Percentiles rank a stretch among this genome's conserved stretches.
Evolutionary conservation across 2,888 invertebrate species (phyloP).

Genomic region (Cryptus armator): DNA sequence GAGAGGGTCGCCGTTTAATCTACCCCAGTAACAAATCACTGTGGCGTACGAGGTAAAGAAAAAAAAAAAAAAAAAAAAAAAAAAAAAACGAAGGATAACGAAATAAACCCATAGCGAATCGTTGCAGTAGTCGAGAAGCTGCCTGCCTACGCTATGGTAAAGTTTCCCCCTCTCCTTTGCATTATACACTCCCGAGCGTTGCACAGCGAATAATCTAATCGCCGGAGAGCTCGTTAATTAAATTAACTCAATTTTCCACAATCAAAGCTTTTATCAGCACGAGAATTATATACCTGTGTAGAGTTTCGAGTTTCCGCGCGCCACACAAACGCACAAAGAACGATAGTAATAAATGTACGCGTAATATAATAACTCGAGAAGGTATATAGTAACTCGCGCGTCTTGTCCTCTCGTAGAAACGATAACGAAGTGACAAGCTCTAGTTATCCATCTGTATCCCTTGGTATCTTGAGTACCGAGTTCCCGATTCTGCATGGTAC

Average conservation of each 20-base stretch:
- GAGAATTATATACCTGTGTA: constrained; percentile 23
- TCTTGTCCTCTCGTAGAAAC: constrained; percentile 41
- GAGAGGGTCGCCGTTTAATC: constrained; percentile 34
- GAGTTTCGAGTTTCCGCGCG: neutral
- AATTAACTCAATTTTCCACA: constrained; percentile 60
- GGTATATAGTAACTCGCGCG: constrained; percentile 8
- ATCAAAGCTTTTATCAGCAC: constrained; percentile 53
- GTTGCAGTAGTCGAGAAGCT: constrained; percentile 26
- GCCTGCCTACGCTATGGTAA: constrained; percentile 15
- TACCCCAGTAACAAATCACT: constrained; percentile 49
- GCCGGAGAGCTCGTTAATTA: constrained; percentile 58
- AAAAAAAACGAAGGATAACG: neutral
- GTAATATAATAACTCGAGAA: constrained; percentile 44
- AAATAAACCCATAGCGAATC: constrained; percentile 34
- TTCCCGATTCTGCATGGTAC: constrained; percentile 36
- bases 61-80: neutral
- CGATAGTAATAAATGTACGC: constrained; percentile 49
- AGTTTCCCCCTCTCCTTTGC: neutral
- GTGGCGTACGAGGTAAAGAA: constrained; percentile 21
- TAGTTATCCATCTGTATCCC: constrained; percentile 58
- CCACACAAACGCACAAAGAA: neutral
- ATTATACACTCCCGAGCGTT: constrained; percentile 34
- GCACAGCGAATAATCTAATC: constrained; percentile 58
- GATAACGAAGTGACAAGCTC: constrained; percentile 58
- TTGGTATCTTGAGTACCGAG: constrained; percentile 19